Evolutionary conservation across 2,888 invertebrate species (phyloP).

Genomic region (Steinernema carpocapsae): DNA sequence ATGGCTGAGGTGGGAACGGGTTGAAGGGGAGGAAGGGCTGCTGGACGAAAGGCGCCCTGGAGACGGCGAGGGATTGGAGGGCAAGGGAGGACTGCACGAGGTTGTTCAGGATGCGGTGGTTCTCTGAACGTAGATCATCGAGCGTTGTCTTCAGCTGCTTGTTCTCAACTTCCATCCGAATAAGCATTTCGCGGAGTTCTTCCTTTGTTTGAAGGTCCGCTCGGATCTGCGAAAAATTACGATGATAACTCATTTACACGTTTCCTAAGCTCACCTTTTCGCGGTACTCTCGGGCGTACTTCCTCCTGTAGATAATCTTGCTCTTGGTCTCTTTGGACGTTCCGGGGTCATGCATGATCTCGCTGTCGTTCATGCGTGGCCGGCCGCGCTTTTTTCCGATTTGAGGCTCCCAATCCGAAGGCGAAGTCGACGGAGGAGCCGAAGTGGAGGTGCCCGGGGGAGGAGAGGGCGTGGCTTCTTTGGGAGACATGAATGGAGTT

Average conservation of each 20-base stretch:
- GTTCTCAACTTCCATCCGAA: background rate
- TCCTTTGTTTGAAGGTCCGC: slow-evolving; percentile 23
- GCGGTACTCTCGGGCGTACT: slow-evolving; percentile 25
- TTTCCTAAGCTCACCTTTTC: background rate
- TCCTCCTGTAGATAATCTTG: slow-evolving; percentile 31
- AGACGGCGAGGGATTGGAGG: background rate
- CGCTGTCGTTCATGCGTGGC: slow-evolving; percentile 13
- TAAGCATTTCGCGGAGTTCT: background rate
- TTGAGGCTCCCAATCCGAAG: slow-evolving; percentile 13
- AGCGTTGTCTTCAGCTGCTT: background rate
- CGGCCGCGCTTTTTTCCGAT: slow-evolving; percentile 16
- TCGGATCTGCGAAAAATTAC: background rate
- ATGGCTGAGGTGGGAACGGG: background rate
- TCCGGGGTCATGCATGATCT: slow-evolving; percentile 9
- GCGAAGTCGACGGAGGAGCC: background rate
- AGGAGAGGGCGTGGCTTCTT: background rate
- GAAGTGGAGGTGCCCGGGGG: background rate
- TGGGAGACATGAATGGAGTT: background rate
- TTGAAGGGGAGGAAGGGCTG: background rate
- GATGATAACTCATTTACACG: too few species aligned
- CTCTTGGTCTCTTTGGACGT: slow-evolving; percentile 13
- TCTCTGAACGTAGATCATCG: background rate
- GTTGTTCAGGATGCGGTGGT: background rate
- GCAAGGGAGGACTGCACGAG: background rate
- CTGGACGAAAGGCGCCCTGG: background rate